Percentiles rank a stretch among this genome's conserved stretches.
phyloP scores from a whole-genome alignment of 2,888 invertebrate species.

The Nephrotoma flavescens region DNA sequence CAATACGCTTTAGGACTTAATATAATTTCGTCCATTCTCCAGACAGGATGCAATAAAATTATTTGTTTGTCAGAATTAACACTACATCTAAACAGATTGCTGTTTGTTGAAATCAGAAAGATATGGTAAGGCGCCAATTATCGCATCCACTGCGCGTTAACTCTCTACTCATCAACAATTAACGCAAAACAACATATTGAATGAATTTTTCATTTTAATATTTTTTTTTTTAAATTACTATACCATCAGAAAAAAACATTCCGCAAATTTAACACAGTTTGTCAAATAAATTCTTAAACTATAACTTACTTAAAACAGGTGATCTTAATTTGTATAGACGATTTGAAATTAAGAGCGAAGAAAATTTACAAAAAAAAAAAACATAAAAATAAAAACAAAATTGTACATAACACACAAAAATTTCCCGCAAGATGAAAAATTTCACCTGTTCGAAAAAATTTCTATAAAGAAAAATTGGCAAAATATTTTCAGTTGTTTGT shows the following conservation, averaged over 20 bases:
- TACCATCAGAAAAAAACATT: not conserved
- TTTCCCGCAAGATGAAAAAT: not conserved
- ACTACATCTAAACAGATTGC: too few relatives aligned
- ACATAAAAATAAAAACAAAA: not conserved
- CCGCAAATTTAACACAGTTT: not conserved
- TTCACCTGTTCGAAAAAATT: not conserved
- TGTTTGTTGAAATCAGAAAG: too few relatives aligned
- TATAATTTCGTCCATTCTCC: too few relatives aligned
- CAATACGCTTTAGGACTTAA: too few relatives aligned
- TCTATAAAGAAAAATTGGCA: not conserved
- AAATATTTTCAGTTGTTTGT: not conserved
- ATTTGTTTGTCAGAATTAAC: too few relatives aligned
- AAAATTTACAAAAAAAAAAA: not conserved
- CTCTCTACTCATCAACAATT: not conserved
- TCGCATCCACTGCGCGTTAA: not conserved
- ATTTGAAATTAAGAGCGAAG: not conserved
- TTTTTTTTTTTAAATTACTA: not conserved
- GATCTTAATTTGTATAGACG: not conserved
- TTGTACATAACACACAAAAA: not conserved
- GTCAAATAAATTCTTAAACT: not conserved
- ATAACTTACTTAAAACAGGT: not conserved
- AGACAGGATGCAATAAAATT: too few relatives aligned
- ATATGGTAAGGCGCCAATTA: not conserved
- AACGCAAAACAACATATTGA: not conserved
- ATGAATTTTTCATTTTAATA: not conserved